Percentiles rank a stretch among this genome's conserved stretches.
Conservation (phyloP, 2,888 invertebrate genomes). For the Eristalinus aeneus region DNA sequence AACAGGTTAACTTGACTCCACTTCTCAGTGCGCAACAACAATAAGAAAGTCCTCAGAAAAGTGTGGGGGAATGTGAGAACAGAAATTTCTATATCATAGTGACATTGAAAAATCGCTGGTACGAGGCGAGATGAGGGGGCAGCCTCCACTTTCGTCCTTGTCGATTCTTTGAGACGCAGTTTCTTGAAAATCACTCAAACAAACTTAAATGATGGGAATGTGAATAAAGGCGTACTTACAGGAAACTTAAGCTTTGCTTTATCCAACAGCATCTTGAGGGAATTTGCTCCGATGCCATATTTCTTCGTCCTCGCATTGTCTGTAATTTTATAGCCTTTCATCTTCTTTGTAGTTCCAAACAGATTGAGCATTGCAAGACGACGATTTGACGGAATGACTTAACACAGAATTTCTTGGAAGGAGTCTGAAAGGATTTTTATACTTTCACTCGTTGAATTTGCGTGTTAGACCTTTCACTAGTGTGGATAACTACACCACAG, state of each 20-base stretch:
- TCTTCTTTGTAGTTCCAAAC: conserved; percentile 65
- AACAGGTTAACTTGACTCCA: conserved; percentile 57
- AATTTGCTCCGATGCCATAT: conserved; percentile 80
- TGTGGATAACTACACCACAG: conserved; percentile 10
- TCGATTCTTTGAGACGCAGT: conserved; percentile 59
- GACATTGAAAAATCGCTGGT: conserved; percentile 76
- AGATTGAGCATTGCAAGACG: conserved; percentile 54
- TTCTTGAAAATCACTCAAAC: not conserved
- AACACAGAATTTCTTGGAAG: not conserved
- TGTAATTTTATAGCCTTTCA: conserved; percentile 80
- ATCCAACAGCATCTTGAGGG: conserved; percentile 76
- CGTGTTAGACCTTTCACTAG: not conserved
- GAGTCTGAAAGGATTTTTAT: not conserved
- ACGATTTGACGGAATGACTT: conserved; percentile 2
- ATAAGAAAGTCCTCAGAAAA: conserved; percentile 3
- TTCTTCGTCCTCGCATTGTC: conserved; percentile 78
- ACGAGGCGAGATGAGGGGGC: conserved; percentile 41
- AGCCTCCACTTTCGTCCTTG: conserved; percentile 57
- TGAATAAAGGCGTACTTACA: conserved; percentile 74
- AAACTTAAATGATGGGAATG: not conserved
- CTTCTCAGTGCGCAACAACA: conserved; percentile 63
- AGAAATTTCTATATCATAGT: conserved; percentile 65
- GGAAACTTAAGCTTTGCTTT: conserved; percentile 79
- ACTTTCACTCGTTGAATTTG: not conserved
- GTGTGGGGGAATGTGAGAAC: not conserved